Evolutionary conservation across 2,888 invertebrate genomes (phyloP).

Genomic region (Lasioglossum zephyrum): DNA sequence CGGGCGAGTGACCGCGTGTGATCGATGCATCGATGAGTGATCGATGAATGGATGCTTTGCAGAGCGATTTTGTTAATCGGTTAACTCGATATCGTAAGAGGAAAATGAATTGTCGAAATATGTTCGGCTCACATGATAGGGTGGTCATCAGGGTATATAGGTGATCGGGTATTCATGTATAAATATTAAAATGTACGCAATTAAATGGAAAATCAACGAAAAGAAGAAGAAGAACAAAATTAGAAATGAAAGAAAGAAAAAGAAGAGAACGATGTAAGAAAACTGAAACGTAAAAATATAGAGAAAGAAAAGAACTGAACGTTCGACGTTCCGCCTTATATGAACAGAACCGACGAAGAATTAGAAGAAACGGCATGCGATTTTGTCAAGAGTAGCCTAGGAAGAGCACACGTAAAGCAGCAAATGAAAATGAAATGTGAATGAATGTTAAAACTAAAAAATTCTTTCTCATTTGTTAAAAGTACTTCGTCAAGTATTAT

Average conservation of each 20-base stretch:
- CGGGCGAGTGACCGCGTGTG: neutral
- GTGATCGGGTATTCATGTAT: constrained; percentile 77
- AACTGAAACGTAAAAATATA: constrained; percentile 45
- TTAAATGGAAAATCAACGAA: constrained; percentile 27
- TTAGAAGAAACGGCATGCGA: constrained; percentile 64
- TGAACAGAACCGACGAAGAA: constrained; percentile 28
- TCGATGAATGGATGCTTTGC: constrained; percentile 31
- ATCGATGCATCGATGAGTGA: constrained; percentile 32
- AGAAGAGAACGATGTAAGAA: neutral
- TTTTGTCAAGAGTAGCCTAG: constrained; percentile 61
- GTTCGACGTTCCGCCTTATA: constrained; percentile 49
- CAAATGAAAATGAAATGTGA: constrained; percentile 83
- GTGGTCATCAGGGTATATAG: constrained; percentile 73
- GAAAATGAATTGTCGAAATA: constrained; percentile 74
- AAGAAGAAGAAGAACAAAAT: constrained; percentile 20
- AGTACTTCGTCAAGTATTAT: constrained; percentile 82
- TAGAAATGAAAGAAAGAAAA: constrained; percentile 10
- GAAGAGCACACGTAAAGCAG: constrained; percentile 83
- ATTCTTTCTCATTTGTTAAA: constrained; percentile 70
- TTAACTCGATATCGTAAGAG: neutral
- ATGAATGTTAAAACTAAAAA: constrained; percentile 81
- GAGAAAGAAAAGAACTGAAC: constrained; percentile 61
- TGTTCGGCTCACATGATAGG: constrained; percentile 75
- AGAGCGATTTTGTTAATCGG: neutral
- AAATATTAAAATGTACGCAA: constrained; percentile 72